Conservation (phyloP, 2,113 vertebrate species). For the Sebastes schlegelii region DNA sequence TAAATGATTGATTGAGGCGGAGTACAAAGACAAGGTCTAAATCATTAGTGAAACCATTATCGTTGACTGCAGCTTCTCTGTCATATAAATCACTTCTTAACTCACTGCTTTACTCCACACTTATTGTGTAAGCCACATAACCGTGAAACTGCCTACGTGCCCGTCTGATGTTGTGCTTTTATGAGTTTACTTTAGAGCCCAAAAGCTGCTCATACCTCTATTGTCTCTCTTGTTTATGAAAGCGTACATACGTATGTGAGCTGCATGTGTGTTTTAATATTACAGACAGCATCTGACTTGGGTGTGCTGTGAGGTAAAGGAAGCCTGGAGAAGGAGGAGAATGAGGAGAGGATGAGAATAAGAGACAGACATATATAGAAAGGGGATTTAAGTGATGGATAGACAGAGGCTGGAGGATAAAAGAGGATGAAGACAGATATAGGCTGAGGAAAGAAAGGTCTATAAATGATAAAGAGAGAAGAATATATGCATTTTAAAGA, state of each 20-base stretch:
- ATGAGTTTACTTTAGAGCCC: background rate
- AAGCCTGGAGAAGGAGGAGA: constrained; percentile 3
- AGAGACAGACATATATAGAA: constrained; percentile 43
- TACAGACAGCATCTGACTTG: constrained; percentile 40
- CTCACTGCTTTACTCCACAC: constrained; percentile 52
- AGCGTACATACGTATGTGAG: background rate
- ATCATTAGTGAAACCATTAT: constrained; percentile 75
- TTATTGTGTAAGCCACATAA: constrained; percentile 48
- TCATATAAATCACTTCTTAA: constrained; percentile 75
- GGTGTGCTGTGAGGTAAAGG: constrained; percentile 15
- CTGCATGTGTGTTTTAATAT: constrained; percentile 7
- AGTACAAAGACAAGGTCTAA: constrained; percentile 73
- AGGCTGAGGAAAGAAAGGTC: constrained; percentile 25
- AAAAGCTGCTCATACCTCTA: background rate
- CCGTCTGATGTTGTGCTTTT: constrained; percentile 28
- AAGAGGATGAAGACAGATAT: constrained; percentile 42
- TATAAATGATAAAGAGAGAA: constrained; percentile 30
- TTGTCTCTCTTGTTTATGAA: background rate
- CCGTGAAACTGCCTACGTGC: constrained; percentile 37
- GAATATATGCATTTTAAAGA: constrained; percentile 37
- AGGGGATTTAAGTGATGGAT: constrained; percentile 47
- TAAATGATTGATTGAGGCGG: constrained; percentile 69
- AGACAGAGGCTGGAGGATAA: constrained; percentile 21
- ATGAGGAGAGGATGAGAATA: constrained; percentile 18
- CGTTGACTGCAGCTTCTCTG: constrained; percentile 62